A percentile compares a stretch with the other conserved stretches of the same genome.
These are phyloP conservation scores for Dreissena polymorpha DNA, from an alignment of 1,140 invertebrate genomes.

Conservation along the genomic window DNA sequence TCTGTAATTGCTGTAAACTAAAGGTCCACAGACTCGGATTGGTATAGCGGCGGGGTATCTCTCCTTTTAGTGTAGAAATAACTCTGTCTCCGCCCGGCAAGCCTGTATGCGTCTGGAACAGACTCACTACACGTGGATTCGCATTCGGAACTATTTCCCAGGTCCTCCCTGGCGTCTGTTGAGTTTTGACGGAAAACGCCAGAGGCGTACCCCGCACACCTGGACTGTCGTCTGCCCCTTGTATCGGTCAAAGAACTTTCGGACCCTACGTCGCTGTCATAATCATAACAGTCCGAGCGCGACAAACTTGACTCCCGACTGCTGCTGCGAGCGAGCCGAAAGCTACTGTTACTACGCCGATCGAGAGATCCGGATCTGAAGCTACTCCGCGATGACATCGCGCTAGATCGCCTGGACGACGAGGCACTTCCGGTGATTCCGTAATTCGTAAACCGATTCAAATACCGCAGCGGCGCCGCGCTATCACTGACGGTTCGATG, in stretches of 20 bases:
- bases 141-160: constrained; percentile 40
- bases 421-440: neutral
- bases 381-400: neutral
- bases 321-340: neutral
- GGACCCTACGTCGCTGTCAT: no score
- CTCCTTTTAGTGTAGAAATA: constrained; percentile 22
- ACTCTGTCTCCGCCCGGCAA: constrained; percentile 3
- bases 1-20: no score
- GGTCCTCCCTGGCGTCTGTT: neutral
- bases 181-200: neutral
- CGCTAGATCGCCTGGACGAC: neutral
- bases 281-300: neutral
- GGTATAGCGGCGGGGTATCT: neutral
- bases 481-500: neutral
- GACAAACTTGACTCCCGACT: neutral
- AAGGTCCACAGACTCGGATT: constrained; percentile 25
- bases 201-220: no score
- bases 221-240: no score
- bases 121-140: no score
- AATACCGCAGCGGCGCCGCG: neutral
- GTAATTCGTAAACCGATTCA: constrained; percentile 1
- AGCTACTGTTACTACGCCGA: neutral
- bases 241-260: no score
- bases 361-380: neutral
- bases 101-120: no score